Base-by-base conservation (phyloP, 2,797 vertebrate genomes). In the Avahi laniger region DNA sequence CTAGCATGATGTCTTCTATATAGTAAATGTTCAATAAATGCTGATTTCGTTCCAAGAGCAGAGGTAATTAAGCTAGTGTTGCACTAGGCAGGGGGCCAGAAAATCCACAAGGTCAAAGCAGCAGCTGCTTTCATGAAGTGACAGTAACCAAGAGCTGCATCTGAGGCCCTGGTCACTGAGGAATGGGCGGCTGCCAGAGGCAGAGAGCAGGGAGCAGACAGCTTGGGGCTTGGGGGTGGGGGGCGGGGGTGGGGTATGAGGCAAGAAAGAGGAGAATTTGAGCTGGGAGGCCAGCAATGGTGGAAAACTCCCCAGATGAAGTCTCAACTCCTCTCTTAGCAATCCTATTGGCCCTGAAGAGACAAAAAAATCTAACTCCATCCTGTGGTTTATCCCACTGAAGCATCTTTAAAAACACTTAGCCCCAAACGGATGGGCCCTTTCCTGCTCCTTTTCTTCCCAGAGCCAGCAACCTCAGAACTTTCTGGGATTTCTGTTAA, bases 401-500 rank as follows among this genome's bases (percentile, higher is more conserved):
- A 61, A 50, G 35, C 90, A 81, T 89, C 91, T 95, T 96, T 89
- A 86, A 83, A 88, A 97, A 73, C 33, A 83, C 63, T 88, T 69
- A 83, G 69, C 35, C 73, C 54, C 61, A 80, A 35, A 70, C 2
- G 5, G 35, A 80, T 18, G 76, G 67, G n/a, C 81, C 89, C 63
- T 83, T 57, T 54, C 82, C 89, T 70, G n/a, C 69, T 54, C 69
- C 92, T 38, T 73, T 50, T 57, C 69, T 75, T 43, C 73, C 81
- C 93, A 20, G 33, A 89, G 73, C 88, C 93, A 87, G 65, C 61
- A 69, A 38, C 38, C 72, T 93, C 78, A 17, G 50, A 70, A 87
- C 50, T 89, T 70, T 70, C 73, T 69, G 91, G 69, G 79, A 80
- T 90, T 90, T 86, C 88, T 92, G 48, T 78, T 83, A 12, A 76